A percentile compares a stretch with the other conserved stretches of the same genome.
Evolutionary conservation across 2,797 vertebrate species (phyloP).

Genomic region (Eupleurogrammus muticus): DNA sequence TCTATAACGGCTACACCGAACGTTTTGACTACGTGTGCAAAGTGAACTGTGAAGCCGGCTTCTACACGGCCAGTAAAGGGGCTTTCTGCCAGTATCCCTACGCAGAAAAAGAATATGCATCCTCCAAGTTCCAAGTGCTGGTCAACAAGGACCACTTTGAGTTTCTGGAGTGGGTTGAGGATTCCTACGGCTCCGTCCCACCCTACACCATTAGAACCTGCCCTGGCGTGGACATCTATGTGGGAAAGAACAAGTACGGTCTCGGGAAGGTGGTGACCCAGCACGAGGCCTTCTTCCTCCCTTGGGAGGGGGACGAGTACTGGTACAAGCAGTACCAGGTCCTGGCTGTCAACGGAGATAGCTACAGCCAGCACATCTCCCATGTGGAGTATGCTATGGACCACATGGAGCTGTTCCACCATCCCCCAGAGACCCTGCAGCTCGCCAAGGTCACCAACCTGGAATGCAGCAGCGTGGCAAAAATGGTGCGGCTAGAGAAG

Average conservation of each 20-base stretch:
- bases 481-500: conserved; percentile 79
- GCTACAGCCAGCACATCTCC: conserved; percentile 79
- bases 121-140: conserved; percentile 78
- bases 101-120: conserved; percentile 72
- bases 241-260: conserved; percentile 85
- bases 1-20: conserved; percentile 79
- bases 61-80: conserved; percentile 76
- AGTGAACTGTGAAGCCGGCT: conserved; percentile 83
- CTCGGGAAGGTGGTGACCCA: conserved; percentile 81
- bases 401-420: conserved; percentile 74
- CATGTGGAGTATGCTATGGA: conserved; percentile 77
- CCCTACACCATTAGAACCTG: conserved; percentile 75
- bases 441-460: conserved; percentile 77
- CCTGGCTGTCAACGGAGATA: conserved; percentile 75
- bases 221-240: conserved; percentile 69
- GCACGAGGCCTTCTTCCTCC: conserved; percentile 83
- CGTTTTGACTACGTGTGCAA: conserved; percentile 84
- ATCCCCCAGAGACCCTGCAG: conserved; percentile 79
- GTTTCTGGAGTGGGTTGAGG: conserved; percentile 80
- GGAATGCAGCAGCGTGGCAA: conserved; percentile 72
- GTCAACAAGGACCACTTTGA: conserved; percentile 84
- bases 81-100: conserved; percentile 79
- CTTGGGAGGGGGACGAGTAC: conserved; percentile 83
- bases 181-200: conserved; percentile 78
- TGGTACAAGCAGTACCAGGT: conserved; percentile 85